phyloP scores from a whole-genome alignment of 2,797 vertebrate genomes.

The Xerus rutilus region DNA sequence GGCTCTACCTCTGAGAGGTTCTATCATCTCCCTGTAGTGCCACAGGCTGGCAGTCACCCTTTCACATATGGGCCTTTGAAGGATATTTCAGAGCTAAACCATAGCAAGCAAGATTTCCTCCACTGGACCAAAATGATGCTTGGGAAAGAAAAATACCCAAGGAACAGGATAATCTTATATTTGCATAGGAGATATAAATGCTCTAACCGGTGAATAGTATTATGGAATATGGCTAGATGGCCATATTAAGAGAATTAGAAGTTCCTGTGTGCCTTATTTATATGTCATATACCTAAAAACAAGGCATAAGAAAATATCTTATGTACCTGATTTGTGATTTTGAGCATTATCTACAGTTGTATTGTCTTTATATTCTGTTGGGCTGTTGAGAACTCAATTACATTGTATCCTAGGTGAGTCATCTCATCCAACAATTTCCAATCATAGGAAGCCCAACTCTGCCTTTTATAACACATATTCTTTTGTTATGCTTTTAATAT shows the following conservation, averaged over 20 bases:
- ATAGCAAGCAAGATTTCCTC: not conserved
- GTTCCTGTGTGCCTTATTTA: not conserved
- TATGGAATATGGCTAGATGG: not conserved
- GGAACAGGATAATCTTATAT: not conserved
- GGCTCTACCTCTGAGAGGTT: too few relatives aligned
- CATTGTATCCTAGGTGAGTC: not conserved
- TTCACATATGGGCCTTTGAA: too few relatives aligned
- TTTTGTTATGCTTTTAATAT: slow-evolving; percentile 17
- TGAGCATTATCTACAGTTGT: not conserved
- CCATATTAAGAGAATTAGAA: not conserved
- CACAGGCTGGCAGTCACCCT: too few relatives aligned
- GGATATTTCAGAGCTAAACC: too few relatives aligned
- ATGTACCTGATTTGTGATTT: not conserved
- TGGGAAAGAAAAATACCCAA: not conserved
- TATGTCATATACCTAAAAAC: not conserved
- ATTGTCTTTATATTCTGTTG: not conserved
- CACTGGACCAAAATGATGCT: not conserved
- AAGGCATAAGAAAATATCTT: not conserved
- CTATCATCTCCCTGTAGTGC: too few relatives aligned
- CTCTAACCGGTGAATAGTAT: not conserved
- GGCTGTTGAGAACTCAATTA: not conserved
- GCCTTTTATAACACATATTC: slow-evolving; percentile 14
- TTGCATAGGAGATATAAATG: not conserved
- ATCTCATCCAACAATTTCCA: not conserved
- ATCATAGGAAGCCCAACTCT: not conserved